A percentile compares a stretch with the other conserved stretches of the same genome.
Conservation (phyloP, 2,888 invertebrate species). For the Ectemnius lituratus region DNA sequence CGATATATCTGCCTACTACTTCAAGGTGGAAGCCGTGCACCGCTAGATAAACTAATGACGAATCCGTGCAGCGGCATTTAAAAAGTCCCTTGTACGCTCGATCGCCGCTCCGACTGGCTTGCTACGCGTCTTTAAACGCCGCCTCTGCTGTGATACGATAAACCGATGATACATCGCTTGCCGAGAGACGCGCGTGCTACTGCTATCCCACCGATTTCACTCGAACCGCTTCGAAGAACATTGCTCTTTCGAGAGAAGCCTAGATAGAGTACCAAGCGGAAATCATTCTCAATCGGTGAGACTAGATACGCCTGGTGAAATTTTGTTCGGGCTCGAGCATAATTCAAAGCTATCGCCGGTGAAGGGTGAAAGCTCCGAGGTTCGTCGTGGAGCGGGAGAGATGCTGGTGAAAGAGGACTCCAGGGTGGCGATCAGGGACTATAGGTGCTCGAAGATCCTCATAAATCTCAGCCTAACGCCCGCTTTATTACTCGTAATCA, state of each 20-base stretch:
- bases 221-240: not conserved
- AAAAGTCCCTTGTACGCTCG: slow-evolving; percentile 18
- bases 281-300: not conserved
- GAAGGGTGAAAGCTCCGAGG: slow-evolving; percentile 33
- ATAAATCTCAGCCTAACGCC: slow-evolving; percentile 77
- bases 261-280: not conserved
- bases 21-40: slow-evolving; percentile 10
- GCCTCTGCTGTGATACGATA: slow-evolving; percentile 32
- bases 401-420: slow-evolving; percentile 60
- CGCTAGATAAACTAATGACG: slow-evolving; percentile 48
- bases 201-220: not conserved
- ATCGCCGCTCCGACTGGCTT: slow-evolving; percentile 10
- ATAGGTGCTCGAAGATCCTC: slow-evolving; percentile 72
- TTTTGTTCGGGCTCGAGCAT: slow-evolving; percentile 22
- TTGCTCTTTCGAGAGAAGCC: not conserved
- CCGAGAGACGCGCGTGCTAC: slow-evolving; percentile 16
- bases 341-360: slow-evolving; percentile 35
- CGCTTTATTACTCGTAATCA: slow-evolving; percentile 78
- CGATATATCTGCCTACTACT: slow-evolving; percentile 33
- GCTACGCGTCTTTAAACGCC: not conserved
- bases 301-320: not conserved
- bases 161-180: slow-evolving; percentile 39
- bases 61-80: slow-evolving; percentile 46
- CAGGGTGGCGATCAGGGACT: slow-evolving; percentile 71
- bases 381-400: slow-evolving; percentile 42